Evolutionary conservation across 2,113 vertebrate genomes (phyloP), one percentile per base, ranked within the genome.

Genomic region (Oplegnathus fasciatus): DNA sequence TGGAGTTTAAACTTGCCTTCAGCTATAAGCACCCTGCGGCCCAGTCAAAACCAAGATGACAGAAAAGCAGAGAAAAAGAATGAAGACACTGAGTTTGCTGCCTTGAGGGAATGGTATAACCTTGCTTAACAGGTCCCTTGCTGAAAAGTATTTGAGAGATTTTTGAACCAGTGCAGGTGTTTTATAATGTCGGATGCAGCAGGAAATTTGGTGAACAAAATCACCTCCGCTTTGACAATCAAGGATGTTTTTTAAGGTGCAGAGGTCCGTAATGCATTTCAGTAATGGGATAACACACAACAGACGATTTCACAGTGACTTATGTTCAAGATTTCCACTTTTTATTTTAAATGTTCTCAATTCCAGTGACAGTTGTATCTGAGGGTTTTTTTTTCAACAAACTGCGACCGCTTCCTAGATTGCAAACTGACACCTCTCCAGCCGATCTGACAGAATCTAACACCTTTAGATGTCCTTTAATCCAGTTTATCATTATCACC

Each of bases 401-500:
- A 78, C 74, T 75, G 42, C 67, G 57, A 79, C 76, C 11, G 44
- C 82, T 70, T 32, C 32, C 24, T 44, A 62, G 54, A 83, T 78
- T 91, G 61, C 75, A 52, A 78, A 77, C 73, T 86, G 76, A 86
- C 34, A 86, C 89, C 30, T 84, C 81, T 66, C 44, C 87, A 72
- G 80, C 42, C 69, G 2, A 76, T 84, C 70, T 78, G 68, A 83
- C 84, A 76, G 54, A 88, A 84, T 88, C 88, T 76, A 80, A 82
- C 80, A 65, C 78, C 91, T 94, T 83, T 89, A 92, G 88, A 91
- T 93, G 3, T 9, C 61, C 76, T 85, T 84, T 91, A 88, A 91
- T 46, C 5, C 79, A 66, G 54, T 86, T 84, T 75, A 86, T 57
- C 4, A 85, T 86, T 68, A 83, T 83, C 75, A 46, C 80, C 37